These are phyloP conservation scores for Suillia variegata DNA, from an alignment of 2,888 invertebrate species.

Conservation along the genomic window DNA sequence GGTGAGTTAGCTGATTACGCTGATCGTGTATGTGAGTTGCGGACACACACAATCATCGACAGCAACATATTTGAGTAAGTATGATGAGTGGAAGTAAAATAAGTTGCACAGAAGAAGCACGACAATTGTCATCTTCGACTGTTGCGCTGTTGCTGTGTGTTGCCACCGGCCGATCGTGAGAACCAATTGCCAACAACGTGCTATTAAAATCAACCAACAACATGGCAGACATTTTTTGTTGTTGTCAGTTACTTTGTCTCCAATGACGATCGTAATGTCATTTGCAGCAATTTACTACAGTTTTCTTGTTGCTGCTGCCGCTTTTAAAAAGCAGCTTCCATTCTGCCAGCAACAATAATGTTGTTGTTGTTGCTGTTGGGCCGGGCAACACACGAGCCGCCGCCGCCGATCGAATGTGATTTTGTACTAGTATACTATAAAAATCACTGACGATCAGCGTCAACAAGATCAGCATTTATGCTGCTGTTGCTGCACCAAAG, in stretches of 20 bases:
- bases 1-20: conserved; percentile 14
- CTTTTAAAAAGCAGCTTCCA: conserved; percentile 47
- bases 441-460: conserved; percentile 35
- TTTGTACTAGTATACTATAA: conserved; percentile 12
- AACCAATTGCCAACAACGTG: conserved; percentile 42
- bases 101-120: conserved; percentile 1
- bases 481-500: conserved; percentile 43
- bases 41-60: background rate
- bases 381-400: background rate
- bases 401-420: conserved; percentile 25
- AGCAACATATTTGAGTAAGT: no score
- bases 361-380: no score
- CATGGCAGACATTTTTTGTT: background rate
- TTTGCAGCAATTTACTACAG: background rate
- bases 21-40: background rate
- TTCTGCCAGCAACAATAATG: no score
- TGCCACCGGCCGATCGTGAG: conserved; percentile 41
- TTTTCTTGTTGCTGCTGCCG: background rate
- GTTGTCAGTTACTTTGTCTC: background rate
- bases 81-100: no score
- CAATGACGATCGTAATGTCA: background rate
- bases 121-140: background rate
- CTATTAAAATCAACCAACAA: conserved; percentile 7
- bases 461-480: conserved; percentile 20
- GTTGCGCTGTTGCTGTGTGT: no score